Evolutionary conservation across 2,797 vertebrate species (phyloP), one percentile per base, ranked within the genome.

Genomic region (Strix occidentalis): DNA sequence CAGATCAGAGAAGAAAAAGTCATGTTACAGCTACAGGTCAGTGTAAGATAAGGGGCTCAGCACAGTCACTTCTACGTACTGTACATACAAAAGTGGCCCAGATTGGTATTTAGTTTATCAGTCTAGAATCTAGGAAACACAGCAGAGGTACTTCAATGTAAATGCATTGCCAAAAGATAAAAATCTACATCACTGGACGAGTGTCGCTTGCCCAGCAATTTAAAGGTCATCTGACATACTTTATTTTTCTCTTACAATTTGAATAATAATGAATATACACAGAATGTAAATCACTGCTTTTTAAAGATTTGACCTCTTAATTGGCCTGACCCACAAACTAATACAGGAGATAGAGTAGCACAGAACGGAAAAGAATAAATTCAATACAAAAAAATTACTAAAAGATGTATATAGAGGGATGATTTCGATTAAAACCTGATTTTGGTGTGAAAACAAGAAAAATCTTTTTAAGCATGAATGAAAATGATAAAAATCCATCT

Each of bases 91-190:
- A 94, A 95, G 80, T 79, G 68, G 78, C 69, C 74, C 71, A 83
- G 92, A 69, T 18, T 93, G 93, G 86, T 90, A 91, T 94, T 88
- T 93, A 95, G 92, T 89, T 96, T 97, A 97, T 97, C 95, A 4
- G 82, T 76, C 69, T 89, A 54, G 86, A 93, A 97, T 97, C 96
- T 93, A 87, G 88, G 87, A 95, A 96, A 87, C 69, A 56, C 63
- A 94, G 91, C 72, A 95, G 93, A 95, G 74, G 92, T 89, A 94
- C 93, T 80, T 83, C 91, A 95, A 97, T 95, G 72, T 93, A 97
- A 97, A 97, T 95, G 82, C 87, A 82, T 93, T 92, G 84, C 84
- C 87, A 83, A 65, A 95, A 93, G 91, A 97, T 92, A 95, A 84
- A 91, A 63, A 94, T 87, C 89, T 94, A 45, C 72, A 95, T 71